Base-by-base conservation (phyloP, 92 coral and sea anemone species). In the Heliopora coerulea region DNA sequence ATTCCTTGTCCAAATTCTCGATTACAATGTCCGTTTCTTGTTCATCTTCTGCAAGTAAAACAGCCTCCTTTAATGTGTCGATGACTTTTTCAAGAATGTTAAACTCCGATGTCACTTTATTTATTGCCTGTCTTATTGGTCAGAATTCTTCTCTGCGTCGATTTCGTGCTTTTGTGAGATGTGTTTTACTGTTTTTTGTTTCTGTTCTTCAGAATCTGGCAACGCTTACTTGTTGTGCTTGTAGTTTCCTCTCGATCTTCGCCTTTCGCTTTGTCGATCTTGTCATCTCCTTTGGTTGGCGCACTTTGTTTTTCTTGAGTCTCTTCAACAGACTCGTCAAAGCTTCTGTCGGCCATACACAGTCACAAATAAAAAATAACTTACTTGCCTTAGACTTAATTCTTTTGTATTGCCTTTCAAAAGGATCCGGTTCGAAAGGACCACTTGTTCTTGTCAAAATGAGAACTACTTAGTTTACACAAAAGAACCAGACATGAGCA, bases 1-100 rank as follows among this genome's bases (percentile, higher is more conserved):
- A 40, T 64, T 64, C 72, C 15, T 39, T 64, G 72, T 64, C 72
- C 54, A 64, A 41, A 39, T 64, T 19, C 15, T 64, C 72, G 44
- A 37, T 37, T 33, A 64, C 3, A 37, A 0, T 15, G 72, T 64
- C 72, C 33, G 49, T 37, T 33, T 64, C 72, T 0, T 60, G 37
- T 28, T 25, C 66, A 40, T 31, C 33, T 25, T 60, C 66, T 33
- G 49, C 31, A 8, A 64, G 44, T 0, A 64, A 49, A 64, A 35
- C 20, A 37, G 54, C 33, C 31, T 64, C 72, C 9, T 64, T 64
- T 41, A 64, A 15, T 64, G 2, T 30, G 34, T 11, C 3, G 23
- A 41, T 64, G 19, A 64, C 54, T 41, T 64, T 64, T 41, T 64
- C 72, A n/a, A 64, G 49, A 19, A 64, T 64, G 27, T 15, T 19